These are phyloP conservation scores for Nerophis lumbriciformis DNA, from an alignment of 2,113 vertebrate genomes.

Conservation along the genomic window DNA sequence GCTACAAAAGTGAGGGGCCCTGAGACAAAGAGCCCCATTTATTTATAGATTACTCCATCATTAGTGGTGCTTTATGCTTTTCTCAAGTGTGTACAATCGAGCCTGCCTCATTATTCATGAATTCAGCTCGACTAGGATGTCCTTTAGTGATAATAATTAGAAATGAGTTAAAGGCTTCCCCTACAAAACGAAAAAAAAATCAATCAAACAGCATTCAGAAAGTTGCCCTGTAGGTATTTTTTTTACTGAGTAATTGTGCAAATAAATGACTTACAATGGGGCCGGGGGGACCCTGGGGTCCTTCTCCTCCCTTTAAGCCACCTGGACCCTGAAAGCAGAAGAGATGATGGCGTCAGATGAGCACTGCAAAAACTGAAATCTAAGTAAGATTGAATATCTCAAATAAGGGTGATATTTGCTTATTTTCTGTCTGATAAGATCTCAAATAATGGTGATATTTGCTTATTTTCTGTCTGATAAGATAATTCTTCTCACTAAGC, in stretches of 20 bases:
- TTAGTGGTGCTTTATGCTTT: conserved; percentile 17
- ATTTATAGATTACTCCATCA: conserved; percentile 28
- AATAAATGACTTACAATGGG: conserved; percentile 81
- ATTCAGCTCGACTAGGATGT: background rate
- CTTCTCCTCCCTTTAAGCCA: conserved; percentile 97
- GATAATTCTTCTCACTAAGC: too few relatives aligned
- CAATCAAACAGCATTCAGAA: background rate
- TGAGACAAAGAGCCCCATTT: conserved; percentile 34
- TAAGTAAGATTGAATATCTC: too few relatives aligned
- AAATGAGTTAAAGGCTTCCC: background rate
- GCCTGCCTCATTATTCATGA: background rate
- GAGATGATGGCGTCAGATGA: conserved; percentile 44
- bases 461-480: too few relatives aligned
- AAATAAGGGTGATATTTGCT: too few relatives aligned
- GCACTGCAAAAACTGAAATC: background rate
- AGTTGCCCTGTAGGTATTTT: too few relatives aligned
- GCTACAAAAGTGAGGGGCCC: conserved; percentile 19
- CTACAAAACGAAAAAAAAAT: background rate
- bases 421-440: too few relatives aligned
- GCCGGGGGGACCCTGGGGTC: conserved; percentile 87
- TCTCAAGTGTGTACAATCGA: conserved; percentile 2
- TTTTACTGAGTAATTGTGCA: background rate
- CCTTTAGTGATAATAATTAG: background rate
- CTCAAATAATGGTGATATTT: too few relatives aligned
- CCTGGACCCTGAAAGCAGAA: conserved; percentile 78